phyloP scores from a whole-genome alignment of 1,140 invertebrate genomes.

The Tetramorium simillimum region DNA sequence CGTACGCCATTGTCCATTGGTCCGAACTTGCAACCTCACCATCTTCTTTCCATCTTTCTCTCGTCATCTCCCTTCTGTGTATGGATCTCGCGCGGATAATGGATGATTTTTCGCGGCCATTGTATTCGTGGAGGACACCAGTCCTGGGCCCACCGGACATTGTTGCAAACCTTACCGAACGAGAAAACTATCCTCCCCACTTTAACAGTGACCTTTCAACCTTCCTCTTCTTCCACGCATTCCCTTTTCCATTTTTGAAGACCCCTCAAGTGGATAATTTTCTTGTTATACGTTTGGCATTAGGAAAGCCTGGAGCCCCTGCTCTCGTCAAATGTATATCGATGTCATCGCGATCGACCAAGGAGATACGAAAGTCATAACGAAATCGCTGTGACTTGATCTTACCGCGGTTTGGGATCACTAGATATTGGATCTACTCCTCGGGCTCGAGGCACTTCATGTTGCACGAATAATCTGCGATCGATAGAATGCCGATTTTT shows the following conservation, averaged over 20 bases:
- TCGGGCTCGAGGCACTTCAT: conserved; percentile 70
- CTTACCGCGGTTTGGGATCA: conserved; percentile 72
- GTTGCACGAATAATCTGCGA: conserved; percentile 78
- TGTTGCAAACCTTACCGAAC: conserved; percentile 75
- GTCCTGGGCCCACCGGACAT: conserved; percentile 76
- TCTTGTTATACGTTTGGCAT: conserved; percentile 83
- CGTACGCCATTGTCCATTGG: conserved; percentile 81
- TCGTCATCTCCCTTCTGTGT: conserved; percentile 26
- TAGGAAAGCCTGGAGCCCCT: conserved; percentile 71
- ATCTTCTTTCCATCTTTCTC: conserved; percentile 30
- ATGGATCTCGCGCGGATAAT: conserved; percentile 78
- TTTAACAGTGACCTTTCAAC: conserved; percentile 2
- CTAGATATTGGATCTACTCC: conserved; percentile 83
- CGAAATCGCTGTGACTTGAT: conserved; percentile 59
- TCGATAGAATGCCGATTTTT: conserved; percentile 32
- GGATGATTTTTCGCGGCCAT: conserved; percentile 85
- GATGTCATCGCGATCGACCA: conserved; percentile 69
- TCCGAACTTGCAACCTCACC: conserved; percentile 48
- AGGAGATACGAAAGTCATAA: conserved; percentile 72
- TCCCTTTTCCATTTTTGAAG: conserved; percentile 66
- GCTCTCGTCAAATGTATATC: conserved; percentile 22
- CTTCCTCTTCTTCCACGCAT: neutral
- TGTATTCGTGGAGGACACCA: conserved; percentile 78
- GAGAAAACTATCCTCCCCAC: conserved; percentile 70
- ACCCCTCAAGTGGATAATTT: conserved; percentile 84